Evolutionary conservation across 2,797 vertebrate genomes (phyloP).

Genomic region (Pteronotus mesoamericanus): DNA sequence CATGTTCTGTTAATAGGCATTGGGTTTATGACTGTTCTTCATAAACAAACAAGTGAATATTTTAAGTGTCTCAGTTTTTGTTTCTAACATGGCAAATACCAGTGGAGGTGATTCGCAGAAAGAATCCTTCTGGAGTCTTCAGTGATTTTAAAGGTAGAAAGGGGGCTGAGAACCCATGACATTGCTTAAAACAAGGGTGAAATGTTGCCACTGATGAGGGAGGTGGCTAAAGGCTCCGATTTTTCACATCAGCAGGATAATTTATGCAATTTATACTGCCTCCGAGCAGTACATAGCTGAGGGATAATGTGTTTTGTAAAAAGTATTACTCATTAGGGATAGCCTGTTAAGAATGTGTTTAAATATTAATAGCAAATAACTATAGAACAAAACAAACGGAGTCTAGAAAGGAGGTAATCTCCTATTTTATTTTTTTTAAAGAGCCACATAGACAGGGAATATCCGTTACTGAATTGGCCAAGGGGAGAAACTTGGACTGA

Average conservation of each 20-base stretch:
- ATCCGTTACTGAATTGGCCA: slow-evolving; percentile 24
- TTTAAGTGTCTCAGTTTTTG: background rate
- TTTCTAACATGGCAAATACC: background rate
- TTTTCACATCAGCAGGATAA: background rate
- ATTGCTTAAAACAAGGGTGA: background rate
- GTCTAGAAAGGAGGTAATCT: background rate
- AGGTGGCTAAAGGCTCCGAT: background rate
- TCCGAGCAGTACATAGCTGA: background rate
- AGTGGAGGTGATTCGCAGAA: background rate
- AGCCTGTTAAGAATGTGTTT: slow-evolving; percentile 38
- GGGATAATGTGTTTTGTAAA: slow-evolving; percentile 10
- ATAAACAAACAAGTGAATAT: background rate
- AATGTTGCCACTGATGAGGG: background rate
- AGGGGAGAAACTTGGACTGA: background rate
- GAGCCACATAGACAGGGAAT: too few species aligned
- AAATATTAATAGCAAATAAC: slow-evolving; percentile 50
- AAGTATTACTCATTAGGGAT: background rate
- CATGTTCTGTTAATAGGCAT: background rate
- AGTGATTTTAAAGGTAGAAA: background rate
- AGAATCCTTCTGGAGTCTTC: background rate
- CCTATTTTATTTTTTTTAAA: background rate
- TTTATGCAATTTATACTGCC: background rate
- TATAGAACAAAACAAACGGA: slow-evolving; percentile 23
- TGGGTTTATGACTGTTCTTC: background rate
- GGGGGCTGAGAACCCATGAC: background rate